phyloP scores from a whole-genome alignment of 2,888 invertebrate genomes.

The Hypselothyrea guttata region DNA sequence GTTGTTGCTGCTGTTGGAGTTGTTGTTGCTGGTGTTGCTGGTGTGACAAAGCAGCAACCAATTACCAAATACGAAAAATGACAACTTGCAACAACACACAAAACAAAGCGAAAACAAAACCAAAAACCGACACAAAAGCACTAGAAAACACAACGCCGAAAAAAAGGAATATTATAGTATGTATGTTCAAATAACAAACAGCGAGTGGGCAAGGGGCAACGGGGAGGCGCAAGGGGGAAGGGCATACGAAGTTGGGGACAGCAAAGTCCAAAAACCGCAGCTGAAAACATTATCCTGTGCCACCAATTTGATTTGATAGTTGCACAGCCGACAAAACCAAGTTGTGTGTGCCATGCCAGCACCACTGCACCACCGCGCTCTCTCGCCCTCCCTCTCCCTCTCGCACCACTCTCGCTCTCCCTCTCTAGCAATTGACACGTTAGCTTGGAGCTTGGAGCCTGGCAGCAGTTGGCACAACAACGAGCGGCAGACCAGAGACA shows the following conservation, averaged over 20 bases:
- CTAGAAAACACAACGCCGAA: slow-evolving; percentile 38
- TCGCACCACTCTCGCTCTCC: slow-evolving; percentile 4
- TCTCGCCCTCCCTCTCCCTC: slow-evolving; percentile 18
- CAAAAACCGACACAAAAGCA: slow-evolving; percentile 32
- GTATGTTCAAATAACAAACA: neutral
- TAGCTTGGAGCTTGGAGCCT: slow-evolving; percentile 59
- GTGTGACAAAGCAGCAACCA: slow-evolving; percentile 76
- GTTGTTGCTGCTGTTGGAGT: slow-evolving; percentile 15
- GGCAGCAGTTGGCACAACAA: slow-evolving; percentile 73
- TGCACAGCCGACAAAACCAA: slow-evolving; percentile 60
- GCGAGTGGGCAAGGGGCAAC: slow-evolving; percentile 5
- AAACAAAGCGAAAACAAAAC: slow-evolving; percentile 21
- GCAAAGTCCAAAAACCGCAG: slow-evolving; percentile 59
- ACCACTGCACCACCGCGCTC: slow-evolving; percentile 3
- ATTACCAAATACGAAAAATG: slow-evolving; percentile 77
- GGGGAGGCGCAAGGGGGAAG: slow-evolving; percentile 36
- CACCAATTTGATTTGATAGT: slow-evolving; percentile 77
- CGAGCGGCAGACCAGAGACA: slow-evolving; percentile 31
- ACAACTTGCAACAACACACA: slow-evolving; percentile 69
- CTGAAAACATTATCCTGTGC: slow-evolving; percentile 77
- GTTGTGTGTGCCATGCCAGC: slow-evolving; percentile 15
- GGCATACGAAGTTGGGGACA: slow-evolving; percentile 1
- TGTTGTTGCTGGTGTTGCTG: slow-evolving; percentile 37
- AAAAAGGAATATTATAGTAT: slow-evolving; percentile 6
- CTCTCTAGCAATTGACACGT: slow-evolving; percentile 66